A percentile compares a stretch with the other conserved stretches of the same genome.
Conservation (phyloP, 2,888 invertebrate genomes). For the Torymus aiolomorphi region DNA sequence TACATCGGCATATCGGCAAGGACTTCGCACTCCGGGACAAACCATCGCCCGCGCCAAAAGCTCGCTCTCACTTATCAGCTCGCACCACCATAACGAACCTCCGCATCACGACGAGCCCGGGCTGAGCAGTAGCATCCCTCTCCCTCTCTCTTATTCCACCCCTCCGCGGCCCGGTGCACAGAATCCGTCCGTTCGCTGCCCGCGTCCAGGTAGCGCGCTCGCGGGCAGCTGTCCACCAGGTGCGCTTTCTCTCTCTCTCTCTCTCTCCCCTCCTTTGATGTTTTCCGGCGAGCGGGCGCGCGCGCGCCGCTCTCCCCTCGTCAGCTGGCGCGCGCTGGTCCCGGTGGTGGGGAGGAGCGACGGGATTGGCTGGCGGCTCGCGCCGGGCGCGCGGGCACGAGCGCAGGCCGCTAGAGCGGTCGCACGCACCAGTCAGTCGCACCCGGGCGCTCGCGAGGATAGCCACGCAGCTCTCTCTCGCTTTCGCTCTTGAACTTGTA, state of each 20-base stretch:
- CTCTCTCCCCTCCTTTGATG: constrained; percentile 29
- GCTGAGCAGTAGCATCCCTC: too few relatives aligned
- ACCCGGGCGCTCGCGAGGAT: constrained; percentile 65
- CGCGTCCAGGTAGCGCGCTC: not conserved
- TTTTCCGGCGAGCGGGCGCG: constrained; percentile 49
- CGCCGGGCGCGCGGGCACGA: constrained; percentile 65
- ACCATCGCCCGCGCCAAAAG: too few relatives aligned
- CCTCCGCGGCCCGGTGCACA: too few relatives aligned
- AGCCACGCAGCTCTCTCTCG: constrained; percentile 1
- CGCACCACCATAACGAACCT: too few relatives aligned
- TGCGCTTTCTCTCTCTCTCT: constrained; percentile 59
- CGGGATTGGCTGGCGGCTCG: constrained; percentile 72
- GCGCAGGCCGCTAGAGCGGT: too few relatives aligned
- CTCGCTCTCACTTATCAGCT: too few relatives aligned
- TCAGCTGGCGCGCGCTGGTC: constrained; percentile 51
- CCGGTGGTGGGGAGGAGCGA: constrained; percentile 7
- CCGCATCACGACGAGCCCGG: too few relatives aligned
- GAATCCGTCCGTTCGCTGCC: too few relatives aligned
- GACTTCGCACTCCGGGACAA: too few relatives aligned
- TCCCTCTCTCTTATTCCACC: too few relatives aligned
- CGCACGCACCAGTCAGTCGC: constrained; percentile 66
- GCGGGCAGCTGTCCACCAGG: constrained; percentile 66
- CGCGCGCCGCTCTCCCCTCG: constrained; percentile 50
- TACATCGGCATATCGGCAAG: too few relatives aligned
- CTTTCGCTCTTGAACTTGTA: not conserved